These are phyloP conservation scores for Haliclona indistincta DNA, from an alignment of 37 sponge, comb jelly and placozoan genomes.

Conservation along the genomic window DNA sequence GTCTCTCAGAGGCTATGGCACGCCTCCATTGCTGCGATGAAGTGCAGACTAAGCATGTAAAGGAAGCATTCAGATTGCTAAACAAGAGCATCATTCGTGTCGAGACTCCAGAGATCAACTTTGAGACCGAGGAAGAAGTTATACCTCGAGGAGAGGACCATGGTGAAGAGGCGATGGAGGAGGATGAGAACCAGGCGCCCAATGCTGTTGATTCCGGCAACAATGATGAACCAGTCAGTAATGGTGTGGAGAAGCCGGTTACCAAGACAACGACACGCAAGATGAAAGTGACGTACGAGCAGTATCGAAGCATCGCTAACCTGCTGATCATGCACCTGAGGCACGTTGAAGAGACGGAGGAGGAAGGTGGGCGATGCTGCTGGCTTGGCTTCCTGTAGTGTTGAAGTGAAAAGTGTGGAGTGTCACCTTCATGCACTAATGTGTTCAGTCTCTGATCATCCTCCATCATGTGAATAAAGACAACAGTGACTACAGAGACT, in stretches of 20 bases:
- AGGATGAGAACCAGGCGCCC: not conserved
- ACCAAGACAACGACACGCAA: constrained; percentile 17
- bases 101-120: constrained; percentile 97
- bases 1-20: constrained; percentile 99
- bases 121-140: constrained; percentile 62
- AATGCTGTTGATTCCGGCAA: constrained; percentile 33
- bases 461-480: no score
- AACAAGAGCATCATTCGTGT: constrained; percentile 96
- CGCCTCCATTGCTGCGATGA: constrained; percentile 88
- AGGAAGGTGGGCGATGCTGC: constrained; percentile 3
- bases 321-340: constrained; percentile 87
- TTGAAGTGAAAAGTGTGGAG: no score
- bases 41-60: constrained; percentile 93
- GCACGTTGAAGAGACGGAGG: constrained; percentile 74
- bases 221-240: not conserved
- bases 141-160: not conserved
- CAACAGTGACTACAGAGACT: no score
- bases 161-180: constrained; percentile 8
- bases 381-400: not conserved
- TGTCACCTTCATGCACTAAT: no score
- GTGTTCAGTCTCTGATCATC: no score
- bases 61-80: constrained; percentile 95
- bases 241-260: constrained; percentile 5
- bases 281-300: constrained; percentile 89
- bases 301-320: constrained; percentile 91